phyloP scores from a whole-genome alignment of 2,888 invertebrate species.

The Chloromyia formosa region DNA sequence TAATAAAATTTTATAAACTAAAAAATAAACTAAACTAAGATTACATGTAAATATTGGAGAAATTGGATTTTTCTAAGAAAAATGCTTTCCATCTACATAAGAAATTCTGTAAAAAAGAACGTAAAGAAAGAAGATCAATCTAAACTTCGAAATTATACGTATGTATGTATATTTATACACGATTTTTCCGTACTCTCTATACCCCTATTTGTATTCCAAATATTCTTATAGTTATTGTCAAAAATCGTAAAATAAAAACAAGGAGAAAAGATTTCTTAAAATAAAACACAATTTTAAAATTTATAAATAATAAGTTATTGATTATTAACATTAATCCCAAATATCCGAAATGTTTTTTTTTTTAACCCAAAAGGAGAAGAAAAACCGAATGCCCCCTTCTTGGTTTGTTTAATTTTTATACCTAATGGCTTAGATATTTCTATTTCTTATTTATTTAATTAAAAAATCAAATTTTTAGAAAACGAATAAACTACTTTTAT shows the following conservation, averaged over 20 bases:
- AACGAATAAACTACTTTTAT: no score
- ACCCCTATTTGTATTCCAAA: background rate
- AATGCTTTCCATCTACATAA: background rate
- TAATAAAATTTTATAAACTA: background rate
- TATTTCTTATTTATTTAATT: no score
- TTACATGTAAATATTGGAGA: background rate
- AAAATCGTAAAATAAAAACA: conserved; percentile 49
- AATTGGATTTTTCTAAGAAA: background rate
- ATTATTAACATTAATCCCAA: no score
- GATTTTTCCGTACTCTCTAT: background rate
- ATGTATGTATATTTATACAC: background rate
- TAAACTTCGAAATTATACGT: conserved; percentile 4
- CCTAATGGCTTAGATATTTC: no score
- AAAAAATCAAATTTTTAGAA: no score
- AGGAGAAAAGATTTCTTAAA: no score
- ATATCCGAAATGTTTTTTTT: no score
- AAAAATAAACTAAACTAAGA: background rate
- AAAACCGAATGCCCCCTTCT: no score
- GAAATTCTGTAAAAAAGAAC: background rate
- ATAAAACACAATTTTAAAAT: conserved; percentile 28
- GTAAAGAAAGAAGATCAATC: background rate
- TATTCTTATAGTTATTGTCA: conserved; percentile 7
- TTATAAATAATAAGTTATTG: conserved; percentile 44
- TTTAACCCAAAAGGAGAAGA: no score
- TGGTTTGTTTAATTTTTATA: no score